These are phyloP conservation scores for Callipepla californica DNA, from an alignment of 2,113 vertebrate species.

Conservation along the genomic window DNA sequence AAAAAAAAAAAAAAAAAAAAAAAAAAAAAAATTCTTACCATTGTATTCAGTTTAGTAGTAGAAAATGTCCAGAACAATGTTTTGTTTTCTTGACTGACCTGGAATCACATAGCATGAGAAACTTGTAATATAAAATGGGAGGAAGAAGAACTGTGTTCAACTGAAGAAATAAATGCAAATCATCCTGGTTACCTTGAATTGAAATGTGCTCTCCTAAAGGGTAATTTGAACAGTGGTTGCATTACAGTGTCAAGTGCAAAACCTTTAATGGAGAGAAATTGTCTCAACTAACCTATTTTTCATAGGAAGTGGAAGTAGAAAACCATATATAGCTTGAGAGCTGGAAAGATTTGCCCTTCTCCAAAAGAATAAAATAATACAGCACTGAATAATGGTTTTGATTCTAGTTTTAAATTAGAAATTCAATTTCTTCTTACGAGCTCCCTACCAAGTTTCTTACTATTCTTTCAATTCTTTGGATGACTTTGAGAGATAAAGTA, in stretches of 20 bases:
- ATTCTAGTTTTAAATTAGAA: constrained; percentile 64
- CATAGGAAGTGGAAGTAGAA: constrained; percentile 60
- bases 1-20: not conserved
- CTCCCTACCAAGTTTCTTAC: constrained; percentile 22
- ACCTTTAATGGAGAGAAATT: constrained; percentile 68
- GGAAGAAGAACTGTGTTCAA: not conserved
- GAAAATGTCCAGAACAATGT: rapidly evolving
- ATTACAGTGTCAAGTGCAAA: constrained; percentile 63
- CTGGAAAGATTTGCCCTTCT: constrained; percentile 54
- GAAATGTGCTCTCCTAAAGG: constrained; percentile 39
- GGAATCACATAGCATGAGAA: not conserved
- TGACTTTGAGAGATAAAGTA: constrained; percentile 40
- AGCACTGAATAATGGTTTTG: constrained; percentile 39
- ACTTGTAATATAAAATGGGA: not conserved
- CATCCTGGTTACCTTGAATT: constrained; percentile 35
- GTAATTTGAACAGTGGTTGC: constrained; percentile 48
- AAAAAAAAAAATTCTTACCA: rapidly evolving
- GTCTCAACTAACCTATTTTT: constrained; percentile 64
- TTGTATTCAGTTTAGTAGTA: not conserved
- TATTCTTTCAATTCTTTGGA: constrained; percentile 31
- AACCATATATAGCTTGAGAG: constrained; percentile 50
- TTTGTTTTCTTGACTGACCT: not conserved
- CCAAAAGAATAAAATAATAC: constrained; percentile 56
- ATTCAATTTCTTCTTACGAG: constrained; percentile 49
- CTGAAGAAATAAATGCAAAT: constrained; percentile 65